Conservation (phyloP, 2,113 vertebrate genomes). For the Prolemur simus region DNA sequence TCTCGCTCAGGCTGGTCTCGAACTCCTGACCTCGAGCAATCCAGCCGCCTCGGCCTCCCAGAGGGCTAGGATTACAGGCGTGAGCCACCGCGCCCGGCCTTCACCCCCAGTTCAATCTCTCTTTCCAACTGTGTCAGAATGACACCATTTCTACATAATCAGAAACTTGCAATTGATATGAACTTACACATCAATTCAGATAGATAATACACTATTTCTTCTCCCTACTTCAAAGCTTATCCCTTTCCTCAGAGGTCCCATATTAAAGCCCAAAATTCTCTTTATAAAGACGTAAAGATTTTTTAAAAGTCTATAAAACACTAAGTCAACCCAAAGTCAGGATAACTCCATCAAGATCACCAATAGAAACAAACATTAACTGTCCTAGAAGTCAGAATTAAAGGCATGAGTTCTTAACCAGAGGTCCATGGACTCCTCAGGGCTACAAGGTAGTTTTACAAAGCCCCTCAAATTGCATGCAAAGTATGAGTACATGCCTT, state of each 20-base stretch:
- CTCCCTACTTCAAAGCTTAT: not conserved
- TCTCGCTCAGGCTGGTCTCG: too few relatives aligned
- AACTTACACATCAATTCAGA: conserved; percentile 12
- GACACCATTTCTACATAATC: conserved; percentile 18
- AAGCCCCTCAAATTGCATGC: conserved; percentile 68
- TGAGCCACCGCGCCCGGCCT: too few relatives aligned
- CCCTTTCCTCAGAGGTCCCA: not conserved
- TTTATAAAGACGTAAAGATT: conserved; percentile 15
- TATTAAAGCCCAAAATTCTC: not conserved
- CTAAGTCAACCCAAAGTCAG: conserved; percentile 19
- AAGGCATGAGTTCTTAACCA: conserved; percentile 64
- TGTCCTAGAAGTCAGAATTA: conserved; percentile 40
- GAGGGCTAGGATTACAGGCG: too few relatives aligned
- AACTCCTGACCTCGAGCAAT: too few relatives aligned
- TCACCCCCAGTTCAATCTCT: not conserved
- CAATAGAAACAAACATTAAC: conserved; percentile 31
- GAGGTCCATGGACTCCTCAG: conserved; percentile 69
- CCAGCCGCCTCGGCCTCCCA: too few relatives aligned
- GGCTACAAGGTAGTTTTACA: conserved; percentile 53
- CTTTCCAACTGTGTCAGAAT: not conserved
- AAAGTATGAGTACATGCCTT: conserved; percentile 66
- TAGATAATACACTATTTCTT: not conserved
- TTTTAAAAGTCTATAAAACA: conserved; percentile 4
- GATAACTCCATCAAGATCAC: conserved; percentile 41
- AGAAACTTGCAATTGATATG: conserved; percentile 9